Evolutionary conservation across 2,113 vertebrate genomes (phyloP).

Genomic region (Oriolus oriolus): DNA sequence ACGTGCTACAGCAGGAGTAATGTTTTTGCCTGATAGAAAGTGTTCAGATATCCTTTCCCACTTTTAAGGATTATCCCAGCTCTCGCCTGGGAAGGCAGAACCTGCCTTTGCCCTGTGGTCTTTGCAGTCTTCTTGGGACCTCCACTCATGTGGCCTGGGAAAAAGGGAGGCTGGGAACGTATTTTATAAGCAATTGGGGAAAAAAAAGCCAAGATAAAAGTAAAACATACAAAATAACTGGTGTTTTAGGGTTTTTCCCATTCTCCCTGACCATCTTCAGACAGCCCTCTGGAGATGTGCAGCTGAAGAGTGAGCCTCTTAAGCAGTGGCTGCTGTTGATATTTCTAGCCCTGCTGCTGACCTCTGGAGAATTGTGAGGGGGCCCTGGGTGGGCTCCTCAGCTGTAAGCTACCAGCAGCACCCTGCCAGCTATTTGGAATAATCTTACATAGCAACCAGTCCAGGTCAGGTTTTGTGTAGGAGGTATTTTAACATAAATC

Average conservation of each 20-base stretch:
- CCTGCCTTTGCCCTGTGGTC: background rate
- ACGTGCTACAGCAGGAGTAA: fast-evolving
- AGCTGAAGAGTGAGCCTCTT: background rate
- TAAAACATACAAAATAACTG: background rate
- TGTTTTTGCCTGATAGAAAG: background rate
- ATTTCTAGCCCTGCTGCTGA: background rate
- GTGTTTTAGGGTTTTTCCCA: background rate
- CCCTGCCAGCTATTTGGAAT: background rate
- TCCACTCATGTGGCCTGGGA: fast-evolving
- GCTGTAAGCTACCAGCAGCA: background rate
- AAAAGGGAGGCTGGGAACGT: background rate
- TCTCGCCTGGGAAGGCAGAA: background rate
- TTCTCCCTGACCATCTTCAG: background rate
- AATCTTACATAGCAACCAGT: background rate
- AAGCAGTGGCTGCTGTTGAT: background rate
- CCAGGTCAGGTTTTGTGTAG: background rate
- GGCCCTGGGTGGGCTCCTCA: background rate
- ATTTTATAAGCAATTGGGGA: background rate
- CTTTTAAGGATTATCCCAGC: background rate
- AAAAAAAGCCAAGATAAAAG: background rate
- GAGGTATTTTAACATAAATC: background rate
- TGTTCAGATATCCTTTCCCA: background rate
- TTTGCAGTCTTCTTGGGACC: background rate
- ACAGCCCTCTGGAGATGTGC: background rate
- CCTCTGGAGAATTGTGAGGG: background rate